Base-by-base conservation (phyloP, 2,797 vertebrate species). In the Enteromius afrohamiltoni region DNA sequence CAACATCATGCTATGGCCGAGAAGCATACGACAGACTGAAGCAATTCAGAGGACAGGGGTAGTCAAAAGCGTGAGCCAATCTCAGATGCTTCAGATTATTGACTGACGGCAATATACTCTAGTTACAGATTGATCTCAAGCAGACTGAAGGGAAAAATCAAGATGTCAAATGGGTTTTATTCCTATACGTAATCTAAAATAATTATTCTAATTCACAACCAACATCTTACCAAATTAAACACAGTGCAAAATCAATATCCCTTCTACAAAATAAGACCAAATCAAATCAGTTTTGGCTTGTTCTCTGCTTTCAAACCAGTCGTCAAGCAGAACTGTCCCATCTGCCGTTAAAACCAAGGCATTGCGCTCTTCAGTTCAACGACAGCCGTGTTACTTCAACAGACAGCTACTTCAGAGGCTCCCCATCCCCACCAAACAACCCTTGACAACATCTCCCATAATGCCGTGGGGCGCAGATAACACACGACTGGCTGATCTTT, bases 1-100 rank as follows among this genome's bases (percentile, higher is more conserved):
- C 92, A 94, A 95, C 93, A 95, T 95, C 77, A 73, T 17, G 94
- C 94, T 96, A 93, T 91, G 94, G 95, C 94, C 89, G 93, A 95
- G 93, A 91, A 89, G 89, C 17, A 86, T 88, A 89, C 83, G 21
- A 81, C 86, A 85, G 85, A 74, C 53, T 76, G 21, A n/a, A 78
- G 75, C 53, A 21, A 42, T 77, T 45, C 29, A 74, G 69, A 79
- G 76, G 84, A 58, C 7, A 23, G 80, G 85, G 26, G 47, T 34
- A 67, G 47, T 19, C n/a, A 8, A 47, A 21, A 34, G 34, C 8
- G 64, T 70, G 47, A 70, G 53, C 69, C 77, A 76, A 82, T 83
- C 60, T n/a, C 45, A 60, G 34, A 45, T 76, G 67, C 26, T 76
- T 58, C 42, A 67, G 42, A 65, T 73, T 69, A 71, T 60, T 79